Evolutionary conservation across 2,113 vertebrate species (phyloP).

Genomic region (Paralichthys olivaceus): DNA sequence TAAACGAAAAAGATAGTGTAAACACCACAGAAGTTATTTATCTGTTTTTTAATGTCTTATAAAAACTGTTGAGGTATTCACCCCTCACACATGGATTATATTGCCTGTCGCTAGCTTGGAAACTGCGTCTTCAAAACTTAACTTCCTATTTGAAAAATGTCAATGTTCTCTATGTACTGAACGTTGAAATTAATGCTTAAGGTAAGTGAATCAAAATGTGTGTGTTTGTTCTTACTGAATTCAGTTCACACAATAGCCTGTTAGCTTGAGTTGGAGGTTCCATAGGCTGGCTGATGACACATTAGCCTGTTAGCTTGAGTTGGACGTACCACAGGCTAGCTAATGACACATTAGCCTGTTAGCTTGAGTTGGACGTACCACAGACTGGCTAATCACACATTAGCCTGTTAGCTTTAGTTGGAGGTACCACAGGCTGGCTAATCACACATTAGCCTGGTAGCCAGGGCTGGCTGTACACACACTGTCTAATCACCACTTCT

Average conservation of each 20-base stretch:
- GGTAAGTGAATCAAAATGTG: background rate
- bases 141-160: background rate
- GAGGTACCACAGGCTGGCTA: background rate
- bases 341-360: background rate
- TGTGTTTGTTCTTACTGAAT: background rate
- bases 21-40: background rate
- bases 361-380: no score
- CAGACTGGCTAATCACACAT: no score
- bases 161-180: background rate
- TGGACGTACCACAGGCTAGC: background rate
- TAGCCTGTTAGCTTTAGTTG: background rate
- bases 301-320: background rate
- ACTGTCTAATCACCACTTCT: slow-evolving; percentile 37
- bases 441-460: slow-evolving; percentile 16
- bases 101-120: background rate
- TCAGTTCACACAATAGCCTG: background rate
- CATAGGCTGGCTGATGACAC: background rate
- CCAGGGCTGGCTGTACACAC: slow-evolving; percentile 5
- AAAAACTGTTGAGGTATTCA: no score
- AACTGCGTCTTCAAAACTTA: background rate
- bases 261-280: background rate
- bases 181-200: background rate
- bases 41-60: background rate
- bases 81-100: rapidly evolving
- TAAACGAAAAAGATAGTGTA: background rate